phyloP scores from a whole-genome alignment of 2,888 invertebrate genomes.

The Aporophyla nigra region DNA sequence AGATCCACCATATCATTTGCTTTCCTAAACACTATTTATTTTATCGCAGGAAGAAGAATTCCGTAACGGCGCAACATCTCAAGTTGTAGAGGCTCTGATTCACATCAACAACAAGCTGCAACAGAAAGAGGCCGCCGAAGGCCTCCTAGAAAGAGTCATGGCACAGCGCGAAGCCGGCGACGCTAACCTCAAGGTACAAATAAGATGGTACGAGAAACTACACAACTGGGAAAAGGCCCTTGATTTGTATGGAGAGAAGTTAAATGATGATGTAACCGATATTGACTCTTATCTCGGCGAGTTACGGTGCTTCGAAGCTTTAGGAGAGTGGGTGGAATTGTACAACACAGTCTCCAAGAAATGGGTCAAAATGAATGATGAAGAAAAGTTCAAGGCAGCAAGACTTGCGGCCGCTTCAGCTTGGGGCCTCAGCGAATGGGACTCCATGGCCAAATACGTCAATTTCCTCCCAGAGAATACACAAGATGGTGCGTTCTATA shows the following conservation, averaged over 20 bases:
- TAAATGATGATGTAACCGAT: slow-evolving; percentile 92
- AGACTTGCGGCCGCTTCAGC: slow-evolving; percentile 98
- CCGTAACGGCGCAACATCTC: slow-evolving; percentile 94
- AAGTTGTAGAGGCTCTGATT: slow-evolving; percentile 98
- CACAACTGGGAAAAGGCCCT: slow-evolving; percentile 99
- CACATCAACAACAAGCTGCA: slow-evolving; percentile 99
- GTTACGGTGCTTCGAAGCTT: slow-evolving; percentile 98
- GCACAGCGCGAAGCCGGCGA: slow-evolving; percentile 93
- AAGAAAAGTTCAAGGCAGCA: slow-evolving; percentile 93
- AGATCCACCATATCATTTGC: no score
- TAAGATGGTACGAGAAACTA: slow-evolving; percentile 99
- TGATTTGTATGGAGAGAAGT: slow-evolving; percentile 95
- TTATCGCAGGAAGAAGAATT: slow-evolving; percentile 96
- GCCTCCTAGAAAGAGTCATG: slow-evolving; percentile 97
- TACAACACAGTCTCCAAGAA: slow-evolving; percentile 95
- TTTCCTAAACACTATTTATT: no score
- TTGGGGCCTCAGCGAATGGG: slow-evolving; percentile 99
- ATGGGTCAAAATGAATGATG: slow-evolving; percentile 93
- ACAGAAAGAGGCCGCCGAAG: slow-evolving; percentile 99
- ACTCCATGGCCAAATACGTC: slow-evolving; percentile 97
- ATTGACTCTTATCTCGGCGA: slow-evolving; percentile 96
- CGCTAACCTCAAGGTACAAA: slow-evolving; percentile 90
- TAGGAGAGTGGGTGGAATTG: slow-evolving; percentile 98
- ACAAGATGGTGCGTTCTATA: slow-evolving; percentile 98
- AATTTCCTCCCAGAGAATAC: slow-evolving; percentile 97